Conservation (phyloP, 2,113 vertebrate species). For the Aphyosemion australe region DNA sequence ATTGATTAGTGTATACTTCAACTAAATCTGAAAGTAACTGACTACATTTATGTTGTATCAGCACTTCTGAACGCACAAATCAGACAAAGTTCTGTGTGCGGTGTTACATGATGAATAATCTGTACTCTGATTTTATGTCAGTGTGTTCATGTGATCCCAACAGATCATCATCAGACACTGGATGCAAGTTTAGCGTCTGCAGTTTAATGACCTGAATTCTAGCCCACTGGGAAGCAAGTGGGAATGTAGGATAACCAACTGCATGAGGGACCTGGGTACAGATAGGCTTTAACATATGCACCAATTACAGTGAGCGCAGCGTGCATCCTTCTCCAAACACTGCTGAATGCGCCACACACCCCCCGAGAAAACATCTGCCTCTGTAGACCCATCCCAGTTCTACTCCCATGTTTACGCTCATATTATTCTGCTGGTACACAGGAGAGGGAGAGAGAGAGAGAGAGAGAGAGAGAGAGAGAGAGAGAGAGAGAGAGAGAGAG, state of each 20-base stretch:
- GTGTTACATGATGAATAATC: no score
- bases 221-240: slow-evolving; percentile 43
- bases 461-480: no score
- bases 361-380: slow-evolving; percentile 76
- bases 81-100: no score
- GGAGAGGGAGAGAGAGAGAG: no score
- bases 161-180: slow-evolving; percentile 9
- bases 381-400: slow-evolving; percentile 44
- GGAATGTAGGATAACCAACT: slow-evolving; percentile 56
- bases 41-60: no score
- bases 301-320: slow-evolving; percentile 69
- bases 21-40: no score
- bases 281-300: slow-evolving; percentile 66
- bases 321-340: slow-evolving; percentile 59
- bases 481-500: no score
- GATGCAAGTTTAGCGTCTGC: slow-evolving; percentile 43
- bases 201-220: slow-evolving; percentile 49
- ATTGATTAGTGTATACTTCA: no score
- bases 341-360: slow-evolving; percentile 50
- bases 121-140: no score
- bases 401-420: slow-evolving; percentile 21
- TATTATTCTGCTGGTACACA: slow-evolving; percentile 19
- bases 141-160: no score
- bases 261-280: slow-evolving; percentile 49
- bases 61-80: no score